phyloP scores from a whole-genome alignment of 2,888 invertebrate genomes.

The Electrophaes corylata region DNA sequence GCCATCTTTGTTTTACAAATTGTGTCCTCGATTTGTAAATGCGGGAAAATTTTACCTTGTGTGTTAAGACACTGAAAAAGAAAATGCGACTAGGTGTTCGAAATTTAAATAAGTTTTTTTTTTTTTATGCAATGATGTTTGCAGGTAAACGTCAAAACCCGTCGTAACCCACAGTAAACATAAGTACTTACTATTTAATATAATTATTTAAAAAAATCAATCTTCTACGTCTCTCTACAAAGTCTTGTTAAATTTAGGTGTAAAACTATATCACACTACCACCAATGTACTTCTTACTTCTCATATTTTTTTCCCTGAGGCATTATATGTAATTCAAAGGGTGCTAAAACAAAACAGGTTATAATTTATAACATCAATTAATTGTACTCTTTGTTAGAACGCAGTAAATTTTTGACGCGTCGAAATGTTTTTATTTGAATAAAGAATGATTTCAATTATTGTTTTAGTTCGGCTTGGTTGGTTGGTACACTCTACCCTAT shows the following conservation, averaged over 20 bases:
- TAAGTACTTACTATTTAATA: not conserved
- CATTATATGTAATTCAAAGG: slow-evolving; percentile 12
- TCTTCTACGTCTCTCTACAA: too few species aligned
- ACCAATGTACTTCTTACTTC: not conserved
- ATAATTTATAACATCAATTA: slow-evolving; percentile 81
- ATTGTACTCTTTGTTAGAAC: slow-evolving; percentile 64
- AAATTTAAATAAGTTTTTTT: not conserved
- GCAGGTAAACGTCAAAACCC: too few species aligned
- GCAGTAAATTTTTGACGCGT: slow-evolving; percentile 26
- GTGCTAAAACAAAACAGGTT: slow-evolving; percentile 65
- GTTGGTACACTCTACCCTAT: not conserved
- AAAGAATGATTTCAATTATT: slow-evolving; percentile 6
- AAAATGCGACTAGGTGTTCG: slow-evolving; percentile 34
- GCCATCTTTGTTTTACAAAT: slow-evolving; percentile 78
- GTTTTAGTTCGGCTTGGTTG: not conserved
- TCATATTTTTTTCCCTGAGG: slow-evolving; percentile 8
- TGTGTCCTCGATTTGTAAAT: slow-evolving; percentile 66
- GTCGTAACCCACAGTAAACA: too few species aligned
- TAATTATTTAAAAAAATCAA: not conserved
- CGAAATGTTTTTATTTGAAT: slow-evolving; percentile 10
- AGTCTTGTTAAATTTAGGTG: too few species aligned
- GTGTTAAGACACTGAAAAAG: slow-evolving; percentile 29
- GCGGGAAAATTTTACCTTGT: slow-evolving; percentile 32
- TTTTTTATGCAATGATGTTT: not conserved
- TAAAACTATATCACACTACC: not conserved